Evolutionary conservation across 2,888 invertebrate genomes (phyloP).

Genomic region (Pardosa pseudoannulata): DNA sequence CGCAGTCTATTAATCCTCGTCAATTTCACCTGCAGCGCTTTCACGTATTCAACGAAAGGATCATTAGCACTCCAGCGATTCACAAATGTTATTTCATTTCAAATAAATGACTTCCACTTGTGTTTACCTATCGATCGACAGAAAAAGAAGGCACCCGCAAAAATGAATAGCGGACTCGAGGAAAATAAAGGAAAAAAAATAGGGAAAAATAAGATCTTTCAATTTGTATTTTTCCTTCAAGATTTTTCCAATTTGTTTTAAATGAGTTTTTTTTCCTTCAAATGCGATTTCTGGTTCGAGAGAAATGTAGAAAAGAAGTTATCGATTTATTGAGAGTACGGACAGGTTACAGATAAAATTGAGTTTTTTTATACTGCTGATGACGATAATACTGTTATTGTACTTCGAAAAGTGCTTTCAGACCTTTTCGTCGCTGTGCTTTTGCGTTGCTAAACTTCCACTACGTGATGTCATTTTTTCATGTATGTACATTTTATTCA

Average conservation of each 20-base stretch:
- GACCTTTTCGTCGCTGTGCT: too few relatives aligned
- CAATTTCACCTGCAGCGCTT: neutral
- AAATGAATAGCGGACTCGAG: neutral
- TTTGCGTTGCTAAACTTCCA: too few relatives aligned
- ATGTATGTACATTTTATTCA: too few relatives aligned
- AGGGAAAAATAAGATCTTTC: neutral
- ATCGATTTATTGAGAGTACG: too few relatives aligned
- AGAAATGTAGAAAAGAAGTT: neutral
- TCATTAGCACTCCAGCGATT: neutral
- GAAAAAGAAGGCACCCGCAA: neutral
- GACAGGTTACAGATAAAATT: too few relatives aligned
- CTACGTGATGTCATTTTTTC: too few relatives aligned
- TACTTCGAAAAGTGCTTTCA: too few relatives aligned
- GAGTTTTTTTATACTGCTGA: too few relatives aligned
- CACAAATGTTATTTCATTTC: constrained; percentile 4
- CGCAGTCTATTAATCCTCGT: neutral
- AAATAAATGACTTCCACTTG: neutral
- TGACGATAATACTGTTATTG: too few relatives aligned
- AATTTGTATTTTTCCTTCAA: neutral
- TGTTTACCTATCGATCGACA: neutral
- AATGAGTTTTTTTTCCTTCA: neutral
- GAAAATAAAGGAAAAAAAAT: neutral
- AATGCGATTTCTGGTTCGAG: neutral
- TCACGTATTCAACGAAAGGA: neutral
- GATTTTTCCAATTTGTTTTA: neutral